Conservation (phyloP, 2,888 invertebrate genomes). For the Lottia gigantea region DNA sequence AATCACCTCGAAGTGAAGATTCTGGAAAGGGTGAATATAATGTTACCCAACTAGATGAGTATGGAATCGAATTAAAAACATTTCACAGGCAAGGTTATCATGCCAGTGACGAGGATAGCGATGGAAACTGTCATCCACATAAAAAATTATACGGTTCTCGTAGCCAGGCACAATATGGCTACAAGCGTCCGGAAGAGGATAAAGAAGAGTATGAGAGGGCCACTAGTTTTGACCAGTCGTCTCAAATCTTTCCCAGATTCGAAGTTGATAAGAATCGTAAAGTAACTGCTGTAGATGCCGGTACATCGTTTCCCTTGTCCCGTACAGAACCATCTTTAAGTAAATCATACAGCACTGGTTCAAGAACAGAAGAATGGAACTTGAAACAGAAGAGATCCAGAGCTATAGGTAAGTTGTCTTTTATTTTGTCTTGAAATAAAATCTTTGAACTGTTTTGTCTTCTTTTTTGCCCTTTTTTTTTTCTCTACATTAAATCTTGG, state of each 20-base stretch:
- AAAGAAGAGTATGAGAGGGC: conserved; percentile 11
- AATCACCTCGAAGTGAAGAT: conserved; percentile 51
- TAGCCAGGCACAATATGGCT: not conserved
- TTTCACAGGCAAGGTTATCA: conserved; percentile 16
- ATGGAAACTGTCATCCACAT: conserved; percentile 15
- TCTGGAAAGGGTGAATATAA: conserved; percentile 33
- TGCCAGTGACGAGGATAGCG: not conserved
- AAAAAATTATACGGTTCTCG: conserved; percentile 11
- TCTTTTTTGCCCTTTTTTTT: no score
- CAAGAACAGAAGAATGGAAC: no score
- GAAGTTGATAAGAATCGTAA: not conserved
- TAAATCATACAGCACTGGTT: no score
- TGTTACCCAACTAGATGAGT: conserved; percentile 21
- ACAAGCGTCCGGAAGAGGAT: not conserved
- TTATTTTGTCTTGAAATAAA: no score
- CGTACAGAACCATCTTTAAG: no score
- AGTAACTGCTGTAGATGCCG: no score
- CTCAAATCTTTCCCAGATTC: not conserved
- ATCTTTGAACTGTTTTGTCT: no score
- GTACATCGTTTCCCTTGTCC: no score
- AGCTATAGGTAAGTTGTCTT: no score
- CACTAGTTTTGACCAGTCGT: not conserved
- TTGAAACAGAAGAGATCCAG: no score
- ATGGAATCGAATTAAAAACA: conserved; percentile 42
- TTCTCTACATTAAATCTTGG: no score